Evolutionary conservation across 2,113 vertebrate species (phyloP).

Genomic region (Mellivora capensis): DNA sequence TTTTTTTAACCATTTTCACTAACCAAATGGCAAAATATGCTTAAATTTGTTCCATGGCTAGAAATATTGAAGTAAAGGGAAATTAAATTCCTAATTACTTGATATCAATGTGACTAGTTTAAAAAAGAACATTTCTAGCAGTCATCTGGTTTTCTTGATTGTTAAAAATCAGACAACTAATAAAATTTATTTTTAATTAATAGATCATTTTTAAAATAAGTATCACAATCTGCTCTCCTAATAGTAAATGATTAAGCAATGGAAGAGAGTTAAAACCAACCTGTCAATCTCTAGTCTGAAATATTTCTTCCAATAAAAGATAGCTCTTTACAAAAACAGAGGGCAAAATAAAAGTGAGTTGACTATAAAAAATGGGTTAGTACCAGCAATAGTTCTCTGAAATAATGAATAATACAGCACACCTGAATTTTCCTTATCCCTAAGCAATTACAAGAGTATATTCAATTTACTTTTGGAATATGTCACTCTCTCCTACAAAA

Average conservation of each 20-base stretch:
- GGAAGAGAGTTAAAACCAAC: not conserved
- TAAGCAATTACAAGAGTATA: not conserved
- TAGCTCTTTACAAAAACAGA: not conserved
- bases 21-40: not conserved
- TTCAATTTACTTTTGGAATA: not conserved
- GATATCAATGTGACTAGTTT: not conserved
- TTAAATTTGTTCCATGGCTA: not conserved
- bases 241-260: not conserved
- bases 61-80: not conserved
- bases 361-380: not conserved
- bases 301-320: not conserved
- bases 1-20: not conserved
- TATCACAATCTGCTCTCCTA: not conserved
- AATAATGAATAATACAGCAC: not conserved
- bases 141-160: not conserved
- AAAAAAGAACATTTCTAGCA: not conserved
- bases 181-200: not conserved
- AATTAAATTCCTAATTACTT: conserved; percentile 7
- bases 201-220: not conserved
- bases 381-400: not conserved
- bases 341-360: conserved; percentile 7
- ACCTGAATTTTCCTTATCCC: not conserved
- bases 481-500: not conserved
- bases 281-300: not conserved
- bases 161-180: not conserved